phyloP scores from a whole-genome alignment of 2,113 vertebrate species.

The Odobenus rosmarus region DNA sequence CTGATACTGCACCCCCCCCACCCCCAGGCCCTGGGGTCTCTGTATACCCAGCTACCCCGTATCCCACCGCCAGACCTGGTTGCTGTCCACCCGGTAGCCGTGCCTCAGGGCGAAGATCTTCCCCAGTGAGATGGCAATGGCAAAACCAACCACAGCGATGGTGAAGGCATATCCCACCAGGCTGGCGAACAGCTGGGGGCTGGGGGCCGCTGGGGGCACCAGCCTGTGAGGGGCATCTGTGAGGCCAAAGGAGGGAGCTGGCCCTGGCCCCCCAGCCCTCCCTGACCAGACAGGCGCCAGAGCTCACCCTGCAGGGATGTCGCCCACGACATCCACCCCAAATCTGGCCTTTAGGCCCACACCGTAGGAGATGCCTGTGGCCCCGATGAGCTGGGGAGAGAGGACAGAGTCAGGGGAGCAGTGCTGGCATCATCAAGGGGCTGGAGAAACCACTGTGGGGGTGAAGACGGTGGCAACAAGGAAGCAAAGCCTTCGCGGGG shows the following conservation, averaged over 20 bases:
- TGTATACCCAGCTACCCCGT: rapidly evolving
- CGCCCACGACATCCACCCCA: constrained; percentile 89
- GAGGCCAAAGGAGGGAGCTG: constrained; percentile 44
- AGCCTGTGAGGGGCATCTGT: constrained; percentile 84
- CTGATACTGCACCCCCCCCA: neutral
- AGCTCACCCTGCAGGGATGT: constrained; percentile 92
- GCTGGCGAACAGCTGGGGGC: constrained; percentile 81
- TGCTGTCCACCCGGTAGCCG: constrained; percentile 97
- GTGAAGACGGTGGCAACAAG: neutral
- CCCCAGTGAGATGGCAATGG: constrained; percentile 95
- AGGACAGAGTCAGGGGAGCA: constrained; percentile 33
- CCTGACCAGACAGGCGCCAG: neutral
- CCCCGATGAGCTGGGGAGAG: constrained; percentile 89
- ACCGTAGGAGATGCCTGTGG: constrained; percentile 90
- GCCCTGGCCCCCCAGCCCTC: neutral
- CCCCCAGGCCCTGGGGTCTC: neutral
- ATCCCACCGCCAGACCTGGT: constrained; percentile 88
- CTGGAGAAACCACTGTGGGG: neutral
- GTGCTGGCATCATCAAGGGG: neutral
- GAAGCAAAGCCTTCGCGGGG: neutral
- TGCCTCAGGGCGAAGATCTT: constrained; percentile 97
- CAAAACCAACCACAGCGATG: constrained; percentile 94
- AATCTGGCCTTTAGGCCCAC: constrained; percentile 82
- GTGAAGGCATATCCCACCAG: constrained; percentile 94
- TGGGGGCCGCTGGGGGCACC: constrained; percentile 87